Evolutionary conservation across 2,797 vertebrate genomes (phyloP), one percentile per base, ranked within the genome.

Genomic region (Gymnoscopelus microlampas): DNA sequence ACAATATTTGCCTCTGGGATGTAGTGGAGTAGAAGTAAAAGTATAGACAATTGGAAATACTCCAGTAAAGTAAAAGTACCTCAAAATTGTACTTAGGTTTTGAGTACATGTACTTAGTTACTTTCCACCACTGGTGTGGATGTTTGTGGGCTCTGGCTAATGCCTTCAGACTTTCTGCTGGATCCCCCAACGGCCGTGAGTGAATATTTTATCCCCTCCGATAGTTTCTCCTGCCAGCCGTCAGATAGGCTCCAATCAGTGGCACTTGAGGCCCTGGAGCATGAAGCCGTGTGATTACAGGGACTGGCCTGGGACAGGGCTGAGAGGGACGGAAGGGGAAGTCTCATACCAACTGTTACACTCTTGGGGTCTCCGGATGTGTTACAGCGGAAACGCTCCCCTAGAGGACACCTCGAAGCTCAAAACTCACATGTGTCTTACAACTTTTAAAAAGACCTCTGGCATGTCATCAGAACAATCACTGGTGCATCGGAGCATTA

Each of bases 211-310:
- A 91, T 89, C 82, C 81, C 83, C 88, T 87, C 80, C 78, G 80
- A 90, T 91, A 89, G 89, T 90, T 89, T 89, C 88, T 79, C 84
- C 87, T 83, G 85, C 88, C 90, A 89, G 89, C 84, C 87, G 80
- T 90, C 91, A 91, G 89, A 90, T 87, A 88, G 87, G 74, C 89
- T 91, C 89, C 88, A 91, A 92, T 92, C 91, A 92, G 86, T 77
- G 66, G 70, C 11, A 44, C 32, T 44, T 10, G 39, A 77, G 75
- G 88, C 88, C 86, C 81, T 87, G 85, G 85, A 91, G 88, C 89
- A 88, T 90, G 83, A 88, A 87, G 83, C 82, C 83, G 85, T 89
- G 88, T 88, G 88, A 91, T 91, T 89, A 89, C 84, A 89, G 87
- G 80, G 81, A 71, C 12, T 23, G 53, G 13, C n/a, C 48, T 44